phyloP scores from a whole-genome alignment of 1,140 invertebrate species.

The Tenebrio molitor region DNA sequence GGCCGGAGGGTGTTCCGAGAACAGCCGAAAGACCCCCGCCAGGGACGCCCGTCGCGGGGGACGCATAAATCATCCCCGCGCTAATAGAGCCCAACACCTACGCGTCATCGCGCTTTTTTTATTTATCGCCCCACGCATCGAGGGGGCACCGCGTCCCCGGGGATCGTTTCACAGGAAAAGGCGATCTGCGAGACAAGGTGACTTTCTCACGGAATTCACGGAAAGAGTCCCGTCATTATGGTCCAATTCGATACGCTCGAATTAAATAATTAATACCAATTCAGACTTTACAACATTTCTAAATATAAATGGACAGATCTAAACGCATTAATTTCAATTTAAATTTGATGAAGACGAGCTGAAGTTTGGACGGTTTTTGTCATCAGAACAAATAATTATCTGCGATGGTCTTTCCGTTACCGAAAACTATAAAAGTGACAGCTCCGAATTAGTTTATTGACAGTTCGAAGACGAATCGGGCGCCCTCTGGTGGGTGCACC shows the following conservation, averaged over 20 bases:
- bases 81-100: constrained; percentile 45
- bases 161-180: not conserved
- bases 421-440: too few species aligned
- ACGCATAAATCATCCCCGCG: constrained; percentile 33
- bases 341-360: constrained; percentile 39
- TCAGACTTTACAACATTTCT: constrained; percentile 37
- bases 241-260: constrained; percentile 32
- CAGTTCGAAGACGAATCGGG: too few species aligned
- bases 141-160: not conserved
- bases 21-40: constrained; percentile 18
- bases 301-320: constrained; percentile 26
- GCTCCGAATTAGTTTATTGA: too few species aligned
- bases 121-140: not conserved
- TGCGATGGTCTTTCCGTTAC: too few species aligned
- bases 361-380: too few species aligned
- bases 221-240: constrained; percentile 16
- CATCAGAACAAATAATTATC: too few species aligned
- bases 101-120: constrained; percentile 14
- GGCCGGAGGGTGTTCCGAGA: constrained; percentile 30
- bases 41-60: constrained; percentile 18
- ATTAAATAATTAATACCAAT: constrained; percentile 39
- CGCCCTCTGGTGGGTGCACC: too few species aligned
- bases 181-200: not conserved
- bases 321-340: constrained; percentile 39
- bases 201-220: constrained; percentile 29